Evolutionary conservation across 1,140 invertebrate species (phyloP), one percentile per base, ranked within the genome.

Genomic region (Steinernema khuongi): DNA sequence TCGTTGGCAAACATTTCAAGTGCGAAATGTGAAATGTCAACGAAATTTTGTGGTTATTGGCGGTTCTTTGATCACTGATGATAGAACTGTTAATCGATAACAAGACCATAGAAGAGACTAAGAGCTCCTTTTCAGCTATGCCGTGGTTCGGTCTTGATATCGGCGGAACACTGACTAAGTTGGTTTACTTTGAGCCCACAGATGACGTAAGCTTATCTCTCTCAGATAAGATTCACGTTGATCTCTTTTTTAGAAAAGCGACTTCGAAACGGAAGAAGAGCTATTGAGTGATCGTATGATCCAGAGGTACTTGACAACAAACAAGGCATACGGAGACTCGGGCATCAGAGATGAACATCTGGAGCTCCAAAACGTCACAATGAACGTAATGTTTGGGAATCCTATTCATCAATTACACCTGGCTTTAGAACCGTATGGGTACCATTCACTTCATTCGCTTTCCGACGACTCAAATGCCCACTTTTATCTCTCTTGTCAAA

Each of bases 391-490:
- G 36, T 11, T 41, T 7, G 36, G n/a, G 36, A 7, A 41, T 11
- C 36, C 36, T n/a, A 41, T n/a, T 41, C n/a, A 41, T 41, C 7
- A 41, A 41, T n/a, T n/a, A 60, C 14, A 60, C 14, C 11, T 60
- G 50, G 81, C 83, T 88, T 31, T 84, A 87, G 77, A 92, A 92
- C 4, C 88, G 93, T 67, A 88, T 87, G 72, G 96, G 96, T 2
- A 92, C 91, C 0, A 88, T 99, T 19, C 96, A 99, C 88, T 99
- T 98, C 84, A 97, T 99, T 78, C 89, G 96, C 69, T 99, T 99
- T 87, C 96, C 96, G 1, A 97, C 95, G 0, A 90, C 90, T 79
- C 93, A 96, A 86, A 98, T 99, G 92, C 90, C 90, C 18, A 92
- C 92, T 71, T 99, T 99, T 88, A 88, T 99, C 41, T 91, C 91